A percentile compares a stretch with the other conserved stretches of the same genome.
Evolutionary conservation across 2,113 vertebrate species (phyloP).

Genomic region (Mus musculus): GRCm39 chr5:22278501-22279000

Average conservation of each 20-base stretch:
- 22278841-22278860: neutral
- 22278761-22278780: neutral
- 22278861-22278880: constrained; percentile 12
- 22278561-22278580: neutral
- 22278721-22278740: neutral
- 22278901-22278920: neutral
- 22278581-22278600: neutral
- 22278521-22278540: neutral
- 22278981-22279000: constrained; percentile 71
- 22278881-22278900: constrained; percentile 16
- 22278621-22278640: neutral
- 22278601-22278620: neutral
- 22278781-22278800: neutral
- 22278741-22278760: neutral
- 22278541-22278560: neutral
- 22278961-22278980: constrained; percentile 70
- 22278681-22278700: constrained; percentile 25
- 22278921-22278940: constrained; percentile 71
- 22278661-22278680: neutral
- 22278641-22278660: constrained; percentile 26
- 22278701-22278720: neutral
- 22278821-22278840: constrained; percentile 50
- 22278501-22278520: constrained; percentile 46
- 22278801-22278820: neutral
- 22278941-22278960: constrained; percentile 61